Evolutionary conservation across 1,140 invertebrate genomes (phyloP).

Genomic region (Apolygus lucorum): DNA sequence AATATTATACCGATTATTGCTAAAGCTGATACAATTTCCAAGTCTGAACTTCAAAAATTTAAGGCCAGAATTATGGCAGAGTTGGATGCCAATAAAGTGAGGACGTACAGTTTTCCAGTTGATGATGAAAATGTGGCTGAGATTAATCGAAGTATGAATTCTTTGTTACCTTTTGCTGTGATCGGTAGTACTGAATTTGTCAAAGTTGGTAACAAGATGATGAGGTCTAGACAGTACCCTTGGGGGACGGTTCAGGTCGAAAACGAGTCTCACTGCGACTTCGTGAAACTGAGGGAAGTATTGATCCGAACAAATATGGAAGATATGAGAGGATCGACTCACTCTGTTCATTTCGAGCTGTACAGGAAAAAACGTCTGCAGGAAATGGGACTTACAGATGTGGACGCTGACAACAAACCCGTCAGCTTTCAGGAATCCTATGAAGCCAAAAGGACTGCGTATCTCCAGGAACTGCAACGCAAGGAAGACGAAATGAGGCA

Average conservation of each 20-base stretch:
- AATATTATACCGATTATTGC: constrained; percentile 98
- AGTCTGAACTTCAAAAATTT: constrained; percentile 88
- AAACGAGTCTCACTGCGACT: constrained; percentile 97
- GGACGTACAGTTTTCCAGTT: constrained; percentile 94
- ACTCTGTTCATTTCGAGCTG: constrained; percentile 85
- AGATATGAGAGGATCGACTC: constrained; percentile 89
- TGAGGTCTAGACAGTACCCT: constrained; percentile 90
- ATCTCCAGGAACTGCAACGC: neutral
- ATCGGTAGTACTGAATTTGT: constrained; percentile 93
- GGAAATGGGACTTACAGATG: constrained; percentile 71
- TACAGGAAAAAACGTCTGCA: constrained; percentile 83
- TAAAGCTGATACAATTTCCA: constrained; percentile 97
- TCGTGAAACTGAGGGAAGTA: constrained; percentile 95
- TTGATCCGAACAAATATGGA: constrained; percentile 87
- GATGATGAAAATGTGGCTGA: constrained; percentile 41
- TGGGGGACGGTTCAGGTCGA: constrained; percentile 99
- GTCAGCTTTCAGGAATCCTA: constrained; percentile 33
- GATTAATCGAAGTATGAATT: constrained; percentile 48
- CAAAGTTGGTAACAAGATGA: constrained; percentile 75
- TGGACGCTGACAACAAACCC: constrained; percentile 60
- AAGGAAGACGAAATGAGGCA: constrained; percentile 20
- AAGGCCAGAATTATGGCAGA: constrained; percentile 72
- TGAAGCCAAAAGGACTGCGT: constrained; percentile 10
- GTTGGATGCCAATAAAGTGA: constrained; percentile 74
- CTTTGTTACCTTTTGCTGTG: constrained; percentile 92